These are phyloP conservation scores for Leucozona laternaria DNA, from an alignment of 2,888 invertebrate genomes.

Conservation along the genomic window DNA sequence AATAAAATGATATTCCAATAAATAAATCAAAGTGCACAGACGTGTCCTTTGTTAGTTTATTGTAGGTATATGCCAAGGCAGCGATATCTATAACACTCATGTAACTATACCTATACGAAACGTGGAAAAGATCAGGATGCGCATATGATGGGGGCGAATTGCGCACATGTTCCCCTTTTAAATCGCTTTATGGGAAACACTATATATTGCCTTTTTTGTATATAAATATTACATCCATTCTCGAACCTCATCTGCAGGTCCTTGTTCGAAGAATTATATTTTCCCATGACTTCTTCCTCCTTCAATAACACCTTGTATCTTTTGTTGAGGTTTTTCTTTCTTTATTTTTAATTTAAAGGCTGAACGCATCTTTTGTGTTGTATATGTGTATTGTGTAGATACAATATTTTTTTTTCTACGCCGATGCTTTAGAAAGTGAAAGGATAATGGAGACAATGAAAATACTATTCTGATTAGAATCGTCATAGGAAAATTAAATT, in stretches of 20 bases:
- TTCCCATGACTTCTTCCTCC: constrained; percentile 73
- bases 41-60: constrained; percentile 42
- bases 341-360: constrained; percentile 42
- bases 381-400: constrained; percentile 18
- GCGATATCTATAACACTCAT: neutral
- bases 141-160: constrained; percentile 55
- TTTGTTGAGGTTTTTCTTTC: constrained; percentile 68
- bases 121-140: constrained; percentile 1
- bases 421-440: neutral
- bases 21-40: constrained; percentile 67
- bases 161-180: constrained; percentile 68
- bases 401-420: constrained; percentile 8
- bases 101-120: neutral
- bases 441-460: constrained; percentile 49
- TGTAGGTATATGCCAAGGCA: neutral
- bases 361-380: constrained; percentile 61
- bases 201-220: constrained; percentile 16
- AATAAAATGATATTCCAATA: constrained; percentile 57
- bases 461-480: neutral
- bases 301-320: constrained; percentile 69
- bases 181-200: constrained; percentile 48
- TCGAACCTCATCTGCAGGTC: constrained; percentile 48
- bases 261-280: constrained; percentile 62
- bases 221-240: neutral
- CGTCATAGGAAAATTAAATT: too few species aligned